phyloP scores from a whole-genome alignment of 1,140 invertebrate species.

The Caenorhabditis briggsae region DNA sequence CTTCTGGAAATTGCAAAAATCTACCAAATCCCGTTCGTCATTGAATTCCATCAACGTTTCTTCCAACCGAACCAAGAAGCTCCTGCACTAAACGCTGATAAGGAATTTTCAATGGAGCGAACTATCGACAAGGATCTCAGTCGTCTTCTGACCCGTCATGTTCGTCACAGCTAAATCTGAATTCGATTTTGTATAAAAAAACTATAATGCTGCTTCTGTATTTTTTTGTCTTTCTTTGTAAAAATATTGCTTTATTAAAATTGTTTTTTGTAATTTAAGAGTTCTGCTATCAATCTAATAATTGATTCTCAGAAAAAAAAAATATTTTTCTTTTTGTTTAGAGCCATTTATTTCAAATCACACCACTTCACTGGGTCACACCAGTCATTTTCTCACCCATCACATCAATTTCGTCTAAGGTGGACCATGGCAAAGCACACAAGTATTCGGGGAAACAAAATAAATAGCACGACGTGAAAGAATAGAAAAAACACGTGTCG shows the following conservation, averaged over 20 bases:
- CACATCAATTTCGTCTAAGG: slow-evolving; percentile 22
- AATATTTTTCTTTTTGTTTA: neutral
- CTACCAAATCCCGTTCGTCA: slow-evolving; percentile 18
- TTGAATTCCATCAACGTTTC: neutral
- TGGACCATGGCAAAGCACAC: neutral
- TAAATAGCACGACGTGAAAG: neutral
- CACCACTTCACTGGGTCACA: neutral
- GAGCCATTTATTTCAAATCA: slow-evolving; percentile 28
- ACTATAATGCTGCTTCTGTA: too few species aligned
- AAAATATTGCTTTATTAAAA: too few species aligned
- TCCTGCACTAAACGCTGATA: neutral
- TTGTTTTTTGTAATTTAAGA: neutral
- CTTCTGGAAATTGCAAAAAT: neutral
- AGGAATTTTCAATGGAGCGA: neutral
- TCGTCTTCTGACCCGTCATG: slow-evolving; percentile 4
- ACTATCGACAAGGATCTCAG: slow-evolving; percentile 1
- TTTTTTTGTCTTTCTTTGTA: too few species aligned
- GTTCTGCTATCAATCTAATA: slow-evolving; percentile 16
- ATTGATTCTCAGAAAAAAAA: neutral
- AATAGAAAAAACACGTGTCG: slow-evolving; percentile 38
- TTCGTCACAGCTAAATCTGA: neutral
- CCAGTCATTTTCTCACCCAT: slow-evolving; percentile 12
- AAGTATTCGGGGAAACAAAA: slow-evolving; percentile 17
- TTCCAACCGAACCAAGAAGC: neutral
- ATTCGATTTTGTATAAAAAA: neutral